phyloP scores from a whole-genome alignment of 2,113 vertebrate genomes.

The Carlito syrichta region DNA sequence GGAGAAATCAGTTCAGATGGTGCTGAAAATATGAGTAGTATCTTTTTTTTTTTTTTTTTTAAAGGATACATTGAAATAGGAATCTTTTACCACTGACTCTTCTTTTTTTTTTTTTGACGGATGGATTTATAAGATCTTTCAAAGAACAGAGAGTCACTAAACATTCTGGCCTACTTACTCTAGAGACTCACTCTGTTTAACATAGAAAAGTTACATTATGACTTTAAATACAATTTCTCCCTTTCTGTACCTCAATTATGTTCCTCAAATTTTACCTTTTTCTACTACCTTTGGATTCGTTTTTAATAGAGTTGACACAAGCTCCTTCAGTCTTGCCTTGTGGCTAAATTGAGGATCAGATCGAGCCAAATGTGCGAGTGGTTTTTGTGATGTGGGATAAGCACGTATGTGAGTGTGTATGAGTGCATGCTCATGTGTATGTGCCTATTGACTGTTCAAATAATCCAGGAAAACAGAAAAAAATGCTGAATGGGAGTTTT shows the following conservation, averaged over 20 bases:
- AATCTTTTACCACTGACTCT: neutral
- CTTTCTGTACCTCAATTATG: neutral
- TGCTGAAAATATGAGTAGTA: neutral
- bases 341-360: neutral
- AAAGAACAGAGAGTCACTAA: neutral
- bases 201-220: constrained; percentile 23
- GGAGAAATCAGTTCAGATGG: neutral
- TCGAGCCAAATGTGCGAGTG: constrained; percentile 27
- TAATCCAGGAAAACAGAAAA: constrained; percentile 58
- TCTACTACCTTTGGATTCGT: constrained; percentile 10
- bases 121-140: neutral
- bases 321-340: constrained; percentile 39
- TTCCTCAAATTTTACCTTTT: constrained; percentile 43
- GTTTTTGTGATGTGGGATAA: constrained; percentile 70
- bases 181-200: neutral
- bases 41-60: too few relatives aligned
- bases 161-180: neutral
- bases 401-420: neutral
- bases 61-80: neutral
- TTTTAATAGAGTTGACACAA: constrained; percentile 43
- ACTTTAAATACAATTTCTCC: constrained; percentile 39
- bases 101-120: neutral
- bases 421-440: constrained; percentile 43
- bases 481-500: constrained; percentile 67
- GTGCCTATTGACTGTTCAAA: constrained; percentile 67